Conservation (phyloP, 2,888 invertebrate genomes). For the Stenichneumon culpator region DNA sequence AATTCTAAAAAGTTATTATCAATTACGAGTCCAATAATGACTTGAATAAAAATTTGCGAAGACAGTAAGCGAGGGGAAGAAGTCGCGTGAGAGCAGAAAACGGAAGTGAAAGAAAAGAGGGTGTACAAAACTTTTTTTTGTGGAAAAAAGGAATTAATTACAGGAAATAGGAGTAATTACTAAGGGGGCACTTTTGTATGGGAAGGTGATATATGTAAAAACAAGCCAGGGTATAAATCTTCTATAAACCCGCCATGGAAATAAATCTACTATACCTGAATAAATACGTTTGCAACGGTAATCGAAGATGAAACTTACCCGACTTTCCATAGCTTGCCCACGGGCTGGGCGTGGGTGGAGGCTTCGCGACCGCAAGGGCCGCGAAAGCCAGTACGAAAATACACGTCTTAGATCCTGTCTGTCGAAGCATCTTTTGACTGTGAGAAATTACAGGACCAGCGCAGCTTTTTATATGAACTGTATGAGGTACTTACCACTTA, state of each 20-base stretch:
- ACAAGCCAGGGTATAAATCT: too few relatives aligned
- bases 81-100: too few relatives aligned
- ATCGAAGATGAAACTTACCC: constrained; percentile 32
- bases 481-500: neutral
- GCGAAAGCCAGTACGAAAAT: constrained; percentile 71
- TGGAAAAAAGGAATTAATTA: too few relatives aligned
- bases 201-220: too few relatives aligned
- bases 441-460: constrained; percentile 33
- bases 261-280: too few relatives aligned
- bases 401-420: constrained; percentile 70
- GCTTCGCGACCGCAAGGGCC: constrained; percentile 70
- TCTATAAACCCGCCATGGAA: too few relatives aligned
- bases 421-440: constrained; percentile 75
- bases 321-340: constrained; percentile 69
- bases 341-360: constrained; percentile 74
- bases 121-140: too few relatives aligned
- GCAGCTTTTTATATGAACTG: constrained; percentile 74
- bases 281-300: neutral
- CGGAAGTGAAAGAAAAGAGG: too few relatives aligned
- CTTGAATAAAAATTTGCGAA: neutral
- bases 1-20: neutral
- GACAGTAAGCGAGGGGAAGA: too few relatives aligned
- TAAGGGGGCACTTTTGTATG: too few relatives aligned
- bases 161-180: too few relatives aligned
- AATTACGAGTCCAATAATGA: neutral